Conservation (phyloP, 2,888 invertebrate species). For the Drosophila sordidula region DNA sequence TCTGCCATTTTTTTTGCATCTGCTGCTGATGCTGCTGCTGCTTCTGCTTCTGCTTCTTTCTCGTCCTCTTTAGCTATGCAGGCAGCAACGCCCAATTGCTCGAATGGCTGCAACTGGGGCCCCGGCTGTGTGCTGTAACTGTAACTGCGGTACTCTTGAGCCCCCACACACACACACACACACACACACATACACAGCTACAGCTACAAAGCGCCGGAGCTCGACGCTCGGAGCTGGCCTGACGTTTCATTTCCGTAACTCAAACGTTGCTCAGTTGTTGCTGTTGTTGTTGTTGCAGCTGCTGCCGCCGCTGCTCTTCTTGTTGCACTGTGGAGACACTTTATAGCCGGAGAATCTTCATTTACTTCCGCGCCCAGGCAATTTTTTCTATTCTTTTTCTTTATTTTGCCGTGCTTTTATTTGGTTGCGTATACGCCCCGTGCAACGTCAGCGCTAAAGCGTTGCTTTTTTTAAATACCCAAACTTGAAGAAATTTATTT, state of each 20-base stretch:
- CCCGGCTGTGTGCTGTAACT: slow-evolving; percentile 14
- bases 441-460: slow-evolving; percentile 11
- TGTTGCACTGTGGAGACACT: slow-evolving; percentile 59
- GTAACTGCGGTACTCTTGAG: slow-evolving; percentile 45
- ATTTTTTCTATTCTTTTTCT: slow-evolving; percentile 30
- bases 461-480: slow-evolving; percentile 14
- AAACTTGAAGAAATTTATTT: not conserved
- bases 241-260: slow-evolving; percentile 82
- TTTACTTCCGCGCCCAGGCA: slow-evolving; percentile 74
- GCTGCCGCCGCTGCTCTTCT: slow-evolving; percentile 19
- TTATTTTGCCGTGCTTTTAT: slow-evolving; percentile 3
- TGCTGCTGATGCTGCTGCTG: slow-evolving; percentile 4
- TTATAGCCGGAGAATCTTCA: slow-evolving; percentile 75
- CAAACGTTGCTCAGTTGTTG: slow-evolving; percentile 66
- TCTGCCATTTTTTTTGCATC: not conserved
- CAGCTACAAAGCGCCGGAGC: slow-evolving; percentile 4
- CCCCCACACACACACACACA: slow-evolving; percentile 24
- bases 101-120: slow-evolving; percentile 55
- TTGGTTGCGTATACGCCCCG: slow-evolving; percentile 51
- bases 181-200: slow-evolving; percentile 25
- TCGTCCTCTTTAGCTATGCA: slow-evolving; percentile 19
- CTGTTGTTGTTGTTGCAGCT: slow-evolving; percentile 14
- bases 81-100: slow-evolving; percentile 60
- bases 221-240: slow-evolving; percentile 35
- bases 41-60: not conserved